phyloP scores from a whole-genome alignment of 2,113 vertebrate genomes.

The Bos indicus region DNA sequence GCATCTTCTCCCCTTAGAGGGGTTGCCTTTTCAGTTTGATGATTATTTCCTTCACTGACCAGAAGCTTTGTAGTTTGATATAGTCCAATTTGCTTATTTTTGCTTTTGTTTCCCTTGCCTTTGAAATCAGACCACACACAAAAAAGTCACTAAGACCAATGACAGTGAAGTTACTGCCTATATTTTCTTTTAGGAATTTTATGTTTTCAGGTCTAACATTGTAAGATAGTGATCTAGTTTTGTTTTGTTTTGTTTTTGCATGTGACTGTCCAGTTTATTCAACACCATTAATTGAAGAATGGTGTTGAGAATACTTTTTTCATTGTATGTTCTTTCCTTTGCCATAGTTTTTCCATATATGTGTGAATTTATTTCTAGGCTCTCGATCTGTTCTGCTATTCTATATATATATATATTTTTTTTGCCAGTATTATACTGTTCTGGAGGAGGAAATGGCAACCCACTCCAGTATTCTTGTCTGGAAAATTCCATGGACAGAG shows the following conservation, averaged over 20 bases:
- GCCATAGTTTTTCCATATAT: neutral
- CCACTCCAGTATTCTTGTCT: neutral
- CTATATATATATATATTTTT: neutral
- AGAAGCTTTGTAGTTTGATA: neutral
- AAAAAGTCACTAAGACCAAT: neutral
- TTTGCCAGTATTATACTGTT: neutral
- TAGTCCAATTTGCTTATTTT: neutral
- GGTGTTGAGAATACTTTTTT: neutral
- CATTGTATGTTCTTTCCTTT: neutral
- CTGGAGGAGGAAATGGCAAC: neutral
- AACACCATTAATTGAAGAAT: neutral
- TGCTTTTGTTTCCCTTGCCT: neutral
- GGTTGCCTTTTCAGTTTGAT: neutral
- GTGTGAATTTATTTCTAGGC: neutral
- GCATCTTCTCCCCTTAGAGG: neutral
- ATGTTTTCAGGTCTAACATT: neutral
- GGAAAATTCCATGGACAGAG: neutral
- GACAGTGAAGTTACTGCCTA: neutral
- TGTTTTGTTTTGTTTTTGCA: neutral
- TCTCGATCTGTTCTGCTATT: neutral
- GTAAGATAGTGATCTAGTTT: too few relatives aligned
- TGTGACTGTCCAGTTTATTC: neutral
- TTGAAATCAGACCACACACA: neutral
- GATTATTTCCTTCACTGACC: neutral
- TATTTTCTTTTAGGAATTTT: neutral